Conservation (phyloP, 2,113 vertebrate species). For the Sorex araneus region DNA sequence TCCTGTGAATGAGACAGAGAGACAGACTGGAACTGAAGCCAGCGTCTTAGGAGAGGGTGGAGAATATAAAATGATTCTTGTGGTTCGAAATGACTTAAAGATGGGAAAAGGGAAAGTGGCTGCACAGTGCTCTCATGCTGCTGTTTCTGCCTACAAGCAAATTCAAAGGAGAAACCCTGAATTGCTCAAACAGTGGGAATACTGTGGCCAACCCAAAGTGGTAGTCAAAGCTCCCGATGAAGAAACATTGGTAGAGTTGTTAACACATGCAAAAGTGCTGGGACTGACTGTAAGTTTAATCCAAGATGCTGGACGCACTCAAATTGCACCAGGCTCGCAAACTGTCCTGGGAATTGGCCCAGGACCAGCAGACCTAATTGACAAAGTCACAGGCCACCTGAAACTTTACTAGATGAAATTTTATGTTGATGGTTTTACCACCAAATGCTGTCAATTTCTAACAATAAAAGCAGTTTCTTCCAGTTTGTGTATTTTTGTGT, state of each 20-base stretch:
- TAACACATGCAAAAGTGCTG: slow-evolving; percentile 91
- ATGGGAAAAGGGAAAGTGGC: slow-evolving; percentile 99
- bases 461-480: slow-evolving; percentile 66
- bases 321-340: slow-evolving; percentile 95
- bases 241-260: slow-evolving; percentile 91
- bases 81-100: slow-evolving; percentile 96
- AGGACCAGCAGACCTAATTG: slow-evolving; percentile 93
- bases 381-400: slow-evolving; percentile 95
- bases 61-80: slow-evolving; percentile 96
- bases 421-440: slow-evolving; percentile 1
- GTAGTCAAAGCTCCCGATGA: slow-evolving; percentile 96
- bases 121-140: slow-evolving; percentile 96
- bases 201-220: slow-evolving; percentile 97
- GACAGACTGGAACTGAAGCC: slow-evolving; percentile 78
- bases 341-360: slow-evolving; percentile 97
- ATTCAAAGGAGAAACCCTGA: slow-evolving; percentile 92
- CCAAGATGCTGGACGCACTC: slow-evolving; percentile 97
- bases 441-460: slow-evolving; percentile 54
- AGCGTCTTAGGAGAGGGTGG: slow-evolving; percentile 94
- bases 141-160: slow-evolving; percentile 96
- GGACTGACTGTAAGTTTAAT: slow-evolving; percentile 96
- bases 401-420: slow-evolving; percentile 92
- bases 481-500: slow-evolving; percentile 49
- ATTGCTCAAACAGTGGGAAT: slow-evolving; percentile 96
- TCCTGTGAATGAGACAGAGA: not conserved